Percentiles rank a stretch among this genome's conserved stretches.
phyloP scores from a whole-genome alignment of 1,140 invertebrate species.

The Drosophila erecta region DNA sequence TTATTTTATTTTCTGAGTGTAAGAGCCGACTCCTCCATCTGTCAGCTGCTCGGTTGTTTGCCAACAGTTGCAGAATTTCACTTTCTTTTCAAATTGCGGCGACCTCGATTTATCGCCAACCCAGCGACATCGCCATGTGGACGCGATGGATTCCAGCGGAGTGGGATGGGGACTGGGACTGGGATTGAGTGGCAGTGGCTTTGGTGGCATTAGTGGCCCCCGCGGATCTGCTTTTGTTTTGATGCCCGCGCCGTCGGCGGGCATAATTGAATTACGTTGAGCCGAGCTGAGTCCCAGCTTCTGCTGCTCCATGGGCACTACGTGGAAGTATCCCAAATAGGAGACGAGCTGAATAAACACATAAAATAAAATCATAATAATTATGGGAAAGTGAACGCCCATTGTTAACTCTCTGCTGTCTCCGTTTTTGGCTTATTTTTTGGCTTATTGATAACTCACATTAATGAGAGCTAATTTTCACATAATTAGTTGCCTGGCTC shows the following conservation, averaged over 20 bases:
- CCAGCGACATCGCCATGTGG: conserved; percentile 48
- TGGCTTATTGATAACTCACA: conserved; percentile 50
- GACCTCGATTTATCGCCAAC: conserved; percentile 74
- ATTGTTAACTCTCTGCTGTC: conserved; percentile 51
- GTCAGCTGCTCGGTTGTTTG: conserved; percentile 59
- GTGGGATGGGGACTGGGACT: conserved; percentile 1
- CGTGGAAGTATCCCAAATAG: conserved; percentile 31
- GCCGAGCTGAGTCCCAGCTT: conserved; percentile 10
- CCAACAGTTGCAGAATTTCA: conserved; percentile 78
- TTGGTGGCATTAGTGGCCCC: conserved; percentile 35
- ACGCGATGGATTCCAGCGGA: conserved; percentile 31
- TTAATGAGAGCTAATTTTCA: conserved; percentile 51
- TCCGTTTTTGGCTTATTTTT: conserved; percentile 33
- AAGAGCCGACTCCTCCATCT: conserved; percentile 47
- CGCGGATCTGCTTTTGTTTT: conserved; percentile 66
- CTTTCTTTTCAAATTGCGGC: conserved; percentile 80
- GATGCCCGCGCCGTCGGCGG: conserved; percentile 32
- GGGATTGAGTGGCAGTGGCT: neutral
- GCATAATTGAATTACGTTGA: conserved; percentile 79
- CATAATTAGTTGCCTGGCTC: conserved; percentile 30
- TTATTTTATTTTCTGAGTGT: conserved; percentile 7
- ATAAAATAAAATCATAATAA: conserved; percentile 63
- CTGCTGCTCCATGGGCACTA: conserved; percentile 5
- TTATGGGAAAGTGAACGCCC: conserved; percentile 77
- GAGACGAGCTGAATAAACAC: conserved; percentile 22